These are phyloP conservation scores for Sarcoramphus papa DNA, from an alignment of 2,797 vertebrate genomes.

Conservation along the genomic window DNA sequence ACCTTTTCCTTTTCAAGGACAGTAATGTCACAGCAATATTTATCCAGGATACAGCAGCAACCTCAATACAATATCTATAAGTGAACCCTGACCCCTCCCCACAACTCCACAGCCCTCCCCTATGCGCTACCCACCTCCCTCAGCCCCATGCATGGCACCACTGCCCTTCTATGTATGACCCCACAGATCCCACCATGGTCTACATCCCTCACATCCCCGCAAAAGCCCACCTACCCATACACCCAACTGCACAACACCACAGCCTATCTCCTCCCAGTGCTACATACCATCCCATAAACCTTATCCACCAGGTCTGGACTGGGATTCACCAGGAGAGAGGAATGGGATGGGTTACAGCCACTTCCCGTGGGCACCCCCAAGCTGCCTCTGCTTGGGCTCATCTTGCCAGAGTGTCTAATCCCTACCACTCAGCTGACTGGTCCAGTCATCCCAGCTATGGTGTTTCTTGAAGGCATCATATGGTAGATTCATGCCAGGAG, in stretches of 20 bases:
- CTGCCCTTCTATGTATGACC: neutral
- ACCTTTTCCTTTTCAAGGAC: neutral
- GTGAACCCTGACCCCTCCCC: neutral
- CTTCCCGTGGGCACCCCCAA: neutral
- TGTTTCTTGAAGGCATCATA: neutral
- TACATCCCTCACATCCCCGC: neutral
- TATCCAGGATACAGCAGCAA: neutral
- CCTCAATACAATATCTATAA: neutral
- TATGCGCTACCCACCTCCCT: neutral
- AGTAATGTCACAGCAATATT: neutral
- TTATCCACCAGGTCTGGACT: neutral
- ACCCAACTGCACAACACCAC: neutral
- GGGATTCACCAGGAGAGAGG: neutral
- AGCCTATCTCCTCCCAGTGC: neutral
- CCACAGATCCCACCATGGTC: neutral
- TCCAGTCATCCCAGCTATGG: neutral
- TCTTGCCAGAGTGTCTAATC: neutral
- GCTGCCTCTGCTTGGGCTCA: neutral
- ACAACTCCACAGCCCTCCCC: neutral
- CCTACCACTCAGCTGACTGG: neutral
- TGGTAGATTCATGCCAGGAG: neutral
- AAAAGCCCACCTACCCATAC: neutral
- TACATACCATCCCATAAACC: neutral
- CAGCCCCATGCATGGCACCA: neutral
- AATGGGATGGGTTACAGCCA: neutral